A percentile compares a stretch with the other conserved stretches of the same genome.
phyloP scores from a whole-genome alignment of 2,113 vertebrate species.

The Alces alces region DNA sequence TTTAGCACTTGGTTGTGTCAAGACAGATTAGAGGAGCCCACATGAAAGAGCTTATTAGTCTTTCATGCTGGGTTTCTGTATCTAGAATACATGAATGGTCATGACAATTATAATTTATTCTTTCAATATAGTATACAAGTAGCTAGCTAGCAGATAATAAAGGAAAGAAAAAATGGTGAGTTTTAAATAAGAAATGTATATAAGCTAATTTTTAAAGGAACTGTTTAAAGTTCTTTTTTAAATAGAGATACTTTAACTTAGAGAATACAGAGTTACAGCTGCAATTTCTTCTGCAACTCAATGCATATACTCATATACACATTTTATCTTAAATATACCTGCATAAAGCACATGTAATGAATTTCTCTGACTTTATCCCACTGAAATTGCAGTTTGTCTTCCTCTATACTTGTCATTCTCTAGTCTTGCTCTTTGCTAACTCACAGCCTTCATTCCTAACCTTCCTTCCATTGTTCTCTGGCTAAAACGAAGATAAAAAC shows the following conservation, averaged over 20 bases:
- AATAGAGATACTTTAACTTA: neutral
- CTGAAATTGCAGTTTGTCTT: neutral
- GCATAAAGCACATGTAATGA: neutral
- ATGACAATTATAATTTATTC: neutral
- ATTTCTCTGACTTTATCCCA: neutral
- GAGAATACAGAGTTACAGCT: neutral
- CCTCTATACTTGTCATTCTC: neutral
- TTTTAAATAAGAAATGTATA: neutral
- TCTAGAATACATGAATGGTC: neutral
- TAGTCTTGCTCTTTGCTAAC: neutral
- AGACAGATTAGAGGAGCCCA: neutral
- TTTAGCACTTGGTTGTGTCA: neutral
- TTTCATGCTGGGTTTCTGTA: neutral
- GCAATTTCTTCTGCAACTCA: neutral
- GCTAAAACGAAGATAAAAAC: neutral
- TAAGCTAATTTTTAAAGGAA: neutral
- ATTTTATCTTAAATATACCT: neutral
- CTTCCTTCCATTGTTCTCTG: neutral
- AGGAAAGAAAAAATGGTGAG: neutral
- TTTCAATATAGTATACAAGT: neutral
- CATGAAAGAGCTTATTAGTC: neutral
- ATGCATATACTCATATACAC: neutral
- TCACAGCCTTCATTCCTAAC: neutral
- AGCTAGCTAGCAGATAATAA: neutral
- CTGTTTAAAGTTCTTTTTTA: neutral